Conservation (phyloP, 2,113 vertebrate genomes). For the Sebastes fasciatus region DNA sequence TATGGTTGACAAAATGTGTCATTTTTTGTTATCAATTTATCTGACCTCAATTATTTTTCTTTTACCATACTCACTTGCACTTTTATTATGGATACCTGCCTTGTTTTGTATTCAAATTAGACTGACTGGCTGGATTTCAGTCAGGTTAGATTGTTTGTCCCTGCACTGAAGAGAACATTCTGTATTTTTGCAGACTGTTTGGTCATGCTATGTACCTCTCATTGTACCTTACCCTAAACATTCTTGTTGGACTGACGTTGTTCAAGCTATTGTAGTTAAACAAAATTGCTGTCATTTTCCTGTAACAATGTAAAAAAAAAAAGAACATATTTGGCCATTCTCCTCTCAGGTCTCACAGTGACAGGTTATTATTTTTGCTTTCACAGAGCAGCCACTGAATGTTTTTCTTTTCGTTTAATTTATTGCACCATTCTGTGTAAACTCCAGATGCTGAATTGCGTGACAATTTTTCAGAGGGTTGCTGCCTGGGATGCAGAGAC, state of each 20-base stretch:
- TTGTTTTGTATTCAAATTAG: background rate
- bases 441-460: slow-evolving; percentile 10
- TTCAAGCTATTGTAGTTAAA: slow-evolving; percentile 7
- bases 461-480: background rate
- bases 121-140: background rate
- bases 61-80: background rate
- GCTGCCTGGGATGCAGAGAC: background rate
- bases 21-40: slow-evolving; percentile 41
- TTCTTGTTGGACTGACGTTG: background rate
- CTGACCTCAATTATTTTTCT: background rate
- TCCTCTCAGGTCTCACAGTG: slow-evolving; percentile 16
- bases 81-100: background rate
- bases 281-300: slow-evolving; percentile 36
- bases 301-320: background rate
- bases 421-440: slow-evolving; percentile 2
- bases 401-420: slow-evolving; percentile 17
- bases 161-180: background rate
- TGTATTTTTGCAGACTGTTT: background rate
- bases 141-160: background rate
- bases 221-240: background rate
- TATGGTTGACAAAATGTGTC: slow-evolving; percentile 40
- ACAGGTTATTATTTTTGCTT: slow-evolving; percentile 20
- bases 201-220: background rate
- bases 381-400: slow-evolving; percentile 3
- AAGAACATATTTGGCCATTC: background rate